These are phyloP conservation scores for Drosophila watanabei DNA, from an alignment of 1,140 invertebrate species.

Conservation along the genomic window DNA sequence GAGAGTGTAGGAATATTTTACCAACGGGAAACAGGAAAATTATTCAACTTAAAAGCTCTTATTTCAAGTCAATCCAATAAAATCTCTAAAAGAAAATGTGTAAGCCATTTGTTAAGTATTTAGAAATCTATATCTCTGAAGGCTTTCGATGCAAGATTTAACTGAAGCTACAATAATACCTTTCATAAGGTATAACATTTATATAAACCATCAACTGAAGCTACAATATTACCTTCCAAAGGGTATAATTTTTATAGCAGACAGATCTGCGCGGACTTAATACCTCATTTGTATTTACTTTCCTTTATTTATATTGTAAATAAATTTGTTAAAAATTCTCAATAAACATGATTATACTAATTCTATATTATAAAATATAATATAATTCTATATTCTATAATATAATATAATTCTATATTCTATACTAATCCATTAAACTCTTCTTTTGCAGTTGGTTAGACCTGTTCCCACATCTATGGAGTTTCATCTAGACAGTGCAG, in stretches of 20 bases:
- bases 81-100: no score
- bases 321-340: neutral
- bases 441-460: slow-evolving; percentile 78
- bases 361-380: no score
- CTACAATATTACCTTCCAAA: neutral
- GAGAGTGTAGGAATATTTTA: neutral
- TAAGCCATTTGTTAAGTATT: neutral
- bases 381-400: neutral
- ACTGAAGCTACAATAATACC: no score
- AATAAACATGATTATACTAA: neutral
- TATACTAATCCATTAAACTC: no score
- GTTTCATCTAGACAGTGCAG: slow-evolving; percentile 97
- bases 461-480: slow-evolving; percentile 96
- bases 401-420: neutral
- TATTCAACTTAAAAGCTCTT: neutral
- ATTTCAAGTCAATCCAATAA: no score
- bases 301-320: neutral
- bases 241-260: no score
- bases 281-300: no score
- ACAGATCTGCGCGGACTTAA: no score
- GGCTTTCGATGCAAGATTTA: no score
- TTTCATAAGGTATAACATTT: no score
- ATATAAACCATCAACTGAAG: no score
- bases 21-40: no score
- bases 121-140: neutral